These are phyloP conservation scores for Trachelus iudaicus DNA, from an alignment of 2,888 invertebrate genomes.

Conservation along the genomic window DNA sequence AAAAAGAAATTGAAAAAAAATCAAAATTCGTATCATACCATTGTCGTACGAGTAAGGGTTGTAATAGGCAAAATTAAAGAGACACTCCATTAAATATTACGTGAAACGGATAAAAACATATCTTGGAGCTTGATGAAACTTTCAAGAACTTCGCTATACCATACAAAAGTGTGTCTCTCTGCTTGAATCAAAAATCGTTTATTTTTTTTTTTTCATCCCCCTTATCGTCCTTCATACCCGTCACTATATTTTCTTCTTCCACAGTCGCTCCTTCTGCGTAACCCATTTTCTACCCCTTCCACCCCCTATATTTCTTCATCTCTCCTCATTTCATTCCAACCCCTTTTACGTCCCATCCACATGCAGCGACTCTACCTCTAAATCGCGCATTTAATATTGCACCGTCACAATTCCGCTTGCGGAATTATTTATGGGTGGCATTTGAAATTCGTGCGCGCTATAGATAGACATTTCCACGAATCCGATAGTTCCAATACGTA, in stretches of 20 bases:
- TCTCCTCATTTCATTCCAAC: neutral
- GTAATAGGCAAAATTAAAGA: too few species aligned
- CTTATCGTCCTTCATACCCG: neutral
- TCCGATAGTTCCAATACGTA: too few species aligned
- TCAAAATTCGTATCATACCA: too few species aligned
- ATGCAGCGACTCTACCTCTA: neutral
- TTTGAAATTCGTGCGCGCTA: conserved; percentile 26
- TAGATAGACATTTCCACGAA: neutral
- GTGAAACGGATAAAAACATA: conserved; percentile 16
- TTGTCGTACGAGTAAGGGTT: too few species aligned
- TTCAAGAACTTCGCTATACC: conserved; percentile 16
- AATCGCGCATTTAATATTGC: conserved; percentile 30
- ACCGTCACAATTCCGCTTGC: conserved; percentile 14
- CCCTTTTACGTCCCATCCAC: too few species aligned
- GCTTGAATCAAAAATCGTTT: neutral
- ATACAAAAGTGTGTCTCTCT: neutral
- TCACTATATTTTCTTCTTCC: conserved; percentile 17
- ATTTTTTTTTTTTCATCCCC: conserved; percentile 7
- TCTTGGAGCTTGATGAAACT: conserved; percentile 41
- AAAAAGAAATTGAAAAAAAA: too few species aligned
- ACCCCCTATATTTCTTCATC: neutral
- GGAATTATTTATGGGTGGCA: conserved; percentile 27
- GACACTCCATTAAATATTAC: too few species aligned
- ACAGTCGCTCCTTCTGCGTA: conserved; percentile 11
- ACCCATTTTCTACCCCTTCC: neutral